phyloP scores from a whole-genome alignment of 2,113 vertebrate genomes.

The Bubo scandiacus region DNA sequence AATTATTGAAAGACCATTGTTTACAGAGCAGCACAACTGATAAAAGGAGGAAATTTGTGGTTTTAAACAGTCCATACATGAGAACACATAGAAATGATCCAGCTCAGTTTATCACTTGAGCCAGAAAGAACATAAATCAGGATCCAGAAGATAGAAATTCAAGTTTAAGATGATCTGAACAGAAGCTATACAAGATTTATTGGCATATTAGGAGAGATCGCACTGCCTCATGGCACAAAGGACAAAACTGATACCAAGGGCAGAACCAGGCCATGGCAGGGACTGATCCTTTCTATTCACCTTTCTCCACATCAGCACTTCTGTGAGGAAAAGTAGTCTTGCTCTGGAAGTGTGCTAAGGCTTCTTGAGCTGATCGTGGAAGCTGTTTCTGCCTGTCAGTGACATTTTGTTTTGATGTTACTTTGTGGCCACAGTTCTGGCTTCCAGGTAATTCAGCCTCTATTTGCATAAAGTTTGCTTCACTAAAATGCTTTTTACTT shows the following conservation, averaged over 20 bases:
- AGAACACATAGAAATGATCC: neutral
- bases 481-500: neutral
- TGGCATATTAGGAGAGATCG: neutral
- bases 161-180: neutral
- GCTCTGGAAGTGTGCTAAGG: neutral
- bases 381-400: neutral
- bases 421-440: neutral
- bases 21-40: neutral
- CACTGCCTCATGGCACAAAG: neutral
- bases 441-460: neutral
- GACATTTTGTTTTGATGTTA: neutral
- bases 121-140: neutral
- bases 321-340: neutral
- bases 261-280: neutral
- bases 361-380: neutral
- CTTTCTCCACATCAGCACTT: accelerated
- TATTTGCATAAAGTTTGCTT: neutral
- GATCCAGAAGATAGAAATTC: neutral
- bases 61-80: neutral
- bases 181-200: neutral
- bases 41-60: neutral
- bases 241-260: neutral
- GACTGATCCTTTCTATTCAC: neutral
- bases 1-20: conserved; percentile 27
- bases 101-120: neutral